Base-by-base conservation (phyloP, 2,113 vertebrate genomes). In the Lethenteron reissneri region DNA sequence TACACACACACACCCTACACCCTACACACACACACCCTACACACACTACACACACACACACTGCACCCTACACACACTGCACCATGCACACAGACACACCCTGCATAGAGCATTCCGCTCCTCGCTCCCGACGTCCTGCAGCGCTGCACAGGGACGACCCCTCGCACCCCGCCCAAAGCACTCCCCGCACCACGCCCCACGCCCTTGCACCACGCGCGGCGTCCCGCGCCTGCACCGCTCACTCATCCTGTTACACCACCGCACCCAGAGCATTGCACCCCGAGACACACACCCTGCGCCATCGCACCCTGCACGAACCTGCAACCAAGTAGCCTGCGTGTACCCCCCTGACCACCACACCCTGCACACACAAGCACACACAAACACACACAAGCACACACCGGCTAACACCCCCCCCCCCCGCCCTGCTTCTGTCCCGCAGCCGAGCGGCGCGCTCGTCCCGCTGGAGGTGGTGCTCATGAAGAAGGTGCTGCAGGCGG, bases 401-500 rank as follows among this genome's bases (percentile, higher is more conserved):
- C 21, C 62, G 56, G 15, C 56, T 68, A 19, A 13, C 59, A 58
- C 2, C n/a, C 19, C 19, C 8, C 17, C 3, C 59, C 75, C 71
- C 19, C 3, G 2, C 57, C 2, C 72, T 2, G 71, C 59, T 57
- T 4, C 12, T n/a, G 62, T 69, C 56, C 9, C 21, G 71, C 70
- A 75, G 1, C 75, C 95, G 90, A 84, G 85, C 57, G 92, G 90
- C 3, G 75, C 79, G 9, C 83, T 88, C 79, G 89, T 97, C 75
- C 94, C 91, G 69, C 76, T 97, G 74, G 94, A 96, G 81, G 89
- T 97, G 73, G 82, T 97, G 21, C 81, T 97, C 19, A 78, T 97
- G 70, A 95, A 92, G 79, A 96, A 94, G 78, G 92, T 97, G 80
- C 41, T 41, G 41, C 41, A 41, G 41, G 41, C 41, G 41, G 41